Base-by-base conservation (phyloP, 2,113 vertebrate species). In the Myiopsitta monachus region DNA sequence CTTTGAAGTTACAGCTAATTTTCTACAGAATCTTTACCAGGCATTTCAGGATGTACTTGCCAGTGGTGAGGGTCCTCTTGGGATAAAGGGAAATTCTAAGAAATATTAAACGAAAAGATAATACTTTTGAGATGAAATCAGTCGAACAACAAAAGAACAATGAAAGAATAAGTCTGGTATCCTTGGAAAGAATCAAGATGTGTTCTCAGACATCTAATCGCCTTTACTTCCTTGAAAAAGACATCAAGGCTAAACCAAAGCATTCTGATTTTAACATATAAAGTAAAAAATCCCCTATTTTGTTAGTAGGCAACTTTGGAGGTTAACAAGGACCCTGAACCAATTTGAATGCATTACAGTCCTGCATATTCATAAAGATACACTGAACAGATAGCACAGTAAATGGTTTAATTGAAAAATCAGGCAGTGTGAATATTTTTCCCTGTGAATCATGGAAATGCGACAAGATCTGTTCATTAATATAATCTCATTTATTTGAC, bases 351-450 rank as follows among this genome's bases (percentile, higher is more conserved):
- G 84, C 81, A 66, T 83, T 89, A 55, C 36, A 92, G 59, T 59
- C 77, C 77, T 96, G 87, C 90, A 97, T 96, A 96, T 97, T 96
- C 97, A 96, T 93, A 95, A 80, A 96, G 87, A 94, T 86, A 68
- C 68, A 63, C 88, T 79, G 94, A 95, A 73, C 19, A 94, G 92
- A 96, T 97, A 97, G 64, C 61, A 57, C 54, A 92, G 91, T 69
- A 92, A 96, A 95, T 87, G 31, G 77, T 96, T 97, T 96, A 97
- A 97, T 97, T 97, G 96, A 95, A 96, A 95, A 96, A 91, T 91
- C 95, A 97, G 94, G 61, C 93, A 91, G 64, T 67, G 85, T 95
- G 94, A 89, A 94, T 83, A 72, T 83, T 93, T 96, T 88, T 92
- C 74, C 86, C 76, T 63, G 68, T 82, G 95, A 95, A 83, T 96